Evolutionary conservation across 1,140 invertebrate species (phyloP).

Genomic region (Caenorhabditis elegans): DNA sequence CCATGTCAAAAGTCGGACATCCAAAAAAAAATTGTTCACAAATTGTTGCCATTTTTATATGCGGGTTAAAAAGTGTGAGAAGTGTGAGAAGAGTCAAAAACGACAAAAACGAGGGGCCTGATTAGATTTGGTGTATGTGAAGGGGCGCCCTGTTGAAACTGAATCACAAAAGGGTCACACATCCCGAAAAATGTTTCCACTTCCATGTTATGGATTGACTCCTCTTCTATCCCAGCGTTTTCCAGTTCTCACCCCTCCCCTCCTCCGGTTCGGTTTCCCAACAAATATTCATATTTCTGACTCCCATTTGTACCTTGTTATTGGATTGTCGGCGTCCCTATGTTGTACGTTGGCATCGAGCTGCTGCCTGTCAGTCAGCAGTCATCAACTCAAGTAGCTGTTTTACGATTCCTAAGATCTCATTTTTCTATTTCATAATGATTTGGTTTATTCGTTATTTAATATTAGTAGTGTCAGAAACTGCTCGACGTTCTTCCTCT

Average conservation of each 20-base stretch:
- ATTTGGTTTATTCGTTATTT: not conserved
- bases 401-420: not conserved
- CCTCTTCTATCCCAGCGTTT: not conserved
- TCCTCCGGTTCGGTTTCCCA: not conserved
- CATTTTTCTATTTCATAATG: conserved; percentile 5
- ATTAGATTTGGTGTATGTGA: conserved; percentile 12
- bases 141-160: not conserved
- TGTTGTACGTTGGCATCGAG: not conserved
- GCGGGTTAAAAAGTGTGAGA: not conserved
- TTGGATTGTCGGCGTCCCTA: not conserved
- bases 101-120: not conserved
- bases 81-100: not conserved
- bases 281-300: not conserved
- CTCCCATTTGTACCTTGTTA: conserved; percentile 16
- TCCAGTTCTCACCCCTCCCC: not conserved
- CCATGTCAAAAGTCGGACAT: conserved; percentile 1
- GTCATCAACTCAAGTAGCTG: not conserved
- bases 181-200: conserved; percentile 24
- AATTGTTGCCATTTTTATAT: not conserved
- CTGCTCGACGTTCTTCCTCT: not conserved
- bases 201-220: conserved; percentile 15
- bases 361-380: not conserved
- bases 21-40: not conserved
- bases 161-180: conserved; percentile 19
- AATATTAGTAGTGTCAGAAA: not conserved